A percentile compares a stretch with the other conserved stretches of the same genome.
Conservation (phyloP, 2,797 vertebrate species). For the Dromococcyx pavoninus region DNA sequence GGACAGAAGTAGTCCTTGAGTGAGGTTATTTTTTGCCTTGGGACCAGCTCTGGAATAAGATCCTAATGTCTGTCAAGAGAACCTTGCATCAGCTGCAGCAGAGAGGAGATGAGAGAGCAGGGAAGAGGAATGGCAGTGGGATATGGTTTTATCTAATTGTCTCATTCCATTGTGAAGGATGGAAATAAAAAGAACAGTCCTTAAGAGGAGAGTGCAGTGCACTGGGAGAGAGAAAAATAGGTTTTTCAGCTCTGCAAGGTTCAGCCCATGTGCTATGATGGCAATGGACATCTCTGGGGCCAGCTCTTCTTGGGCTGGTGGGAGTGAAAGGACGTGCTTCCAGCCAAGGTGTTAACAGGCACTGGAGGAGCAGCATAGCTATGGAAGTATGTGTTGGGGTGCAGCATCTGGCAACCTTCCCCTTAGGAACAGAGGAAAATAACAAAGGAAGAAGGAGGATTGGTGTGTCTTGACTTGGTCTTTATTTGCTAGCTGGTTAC, state of each 20-base stretch:
- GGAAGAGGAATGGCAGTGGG: neutral
- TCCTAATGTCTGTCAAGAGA: neutral
- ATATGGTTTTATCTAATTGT: neutral
- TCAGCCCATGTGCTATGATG: neutral
- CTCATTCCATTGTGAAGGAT: neutral
- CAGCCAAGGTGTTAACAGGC: neutral
- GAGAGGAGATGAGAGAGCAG: neutral
- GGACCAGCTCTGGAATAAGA: neutral
- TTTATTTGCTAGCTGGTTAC: neutral
- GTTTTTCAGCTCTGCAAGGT: neutral
- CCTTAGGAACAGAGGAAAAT: neutral
- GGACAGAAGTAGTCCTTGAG: neutral
- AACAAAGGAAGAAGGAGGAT: neutral
- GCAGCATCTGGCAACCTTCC: neutral
- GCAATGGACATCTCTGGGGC: too few relatives aligned
- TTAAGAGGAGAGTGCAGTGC: neutral
- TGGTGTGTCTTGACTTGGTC: neutral
- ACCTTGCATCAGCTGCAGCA: neutral
- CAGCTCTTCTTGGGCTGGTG: neutral
- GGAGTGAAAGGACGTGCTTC: neutral
- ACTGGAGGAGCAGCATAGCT: neutral
- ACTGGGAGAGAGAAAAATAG: neutral
- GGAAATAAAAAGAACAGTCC: neutral
- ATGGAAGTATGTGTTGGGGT: neutral
- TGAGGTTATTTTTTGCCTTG: neutral